Conservation (phyloP, 2,113 vertebrate genomes). For the Hystrix cristata region DNA sequence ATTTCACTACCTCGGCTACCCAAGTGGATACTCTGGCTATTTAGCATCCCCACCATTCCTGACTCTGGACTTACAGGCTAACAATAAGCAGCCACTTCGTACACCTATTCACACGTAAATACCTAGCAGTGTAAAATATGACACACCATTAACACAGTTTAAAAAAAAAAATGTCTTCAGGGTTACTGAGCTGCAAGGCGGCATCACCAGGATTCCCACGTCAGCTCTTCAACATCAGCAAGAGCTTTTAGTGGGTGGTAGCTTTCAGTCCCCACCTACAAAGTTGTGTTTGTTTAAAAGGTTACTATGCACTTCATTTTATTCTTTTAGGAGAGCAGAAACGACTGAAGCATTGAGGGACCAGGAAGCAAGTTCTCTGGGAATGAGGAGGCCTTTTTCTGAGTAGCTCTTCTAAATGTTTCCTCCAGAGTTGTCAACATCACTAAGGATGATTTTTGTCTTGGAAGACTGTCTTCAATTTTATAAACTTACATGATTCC, state of each 20-base stretch:
- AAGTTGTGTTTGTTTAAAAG: background rate
- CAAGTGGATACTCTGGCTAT: background rate
- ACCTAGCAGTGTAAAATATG: background rate
- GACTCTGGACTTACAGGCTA: background rate
- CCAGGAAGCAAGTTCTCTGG: background rate
- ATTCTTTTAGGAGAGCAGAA: background rate
- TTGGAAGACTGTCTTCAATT: no score
- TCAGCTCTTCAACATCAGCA: background rate
- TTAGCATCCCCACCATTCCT: background rate
- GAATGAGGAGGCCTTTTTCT: background rate
- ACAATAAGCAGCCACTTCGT: background rate
- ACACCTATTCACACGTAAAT: background rate
- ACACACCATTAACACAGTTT: background rate
- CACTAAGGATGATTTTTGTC: background rate
- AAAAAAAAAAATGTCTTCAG: background rate
- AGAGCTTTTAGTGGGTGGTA: no score
- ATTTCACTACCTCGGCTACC: background rate
- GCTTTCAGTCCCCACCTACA: background rate
- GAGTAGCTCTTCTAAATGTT: background rate
- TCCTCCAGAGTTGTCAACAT: background rate
- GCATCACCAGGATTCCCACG: background rate
- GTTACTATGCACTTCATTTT: background rate
- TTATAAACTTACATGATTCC: background rate
- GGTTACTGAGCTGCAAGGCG: background rate
- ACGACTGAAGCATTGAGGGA: background rate